These are phyloP conservation scores for Macrochelys suwanniensis DNA, from an alignment of 2,797 vertebrate genomes.

Conservation along the genomic window DNA sequence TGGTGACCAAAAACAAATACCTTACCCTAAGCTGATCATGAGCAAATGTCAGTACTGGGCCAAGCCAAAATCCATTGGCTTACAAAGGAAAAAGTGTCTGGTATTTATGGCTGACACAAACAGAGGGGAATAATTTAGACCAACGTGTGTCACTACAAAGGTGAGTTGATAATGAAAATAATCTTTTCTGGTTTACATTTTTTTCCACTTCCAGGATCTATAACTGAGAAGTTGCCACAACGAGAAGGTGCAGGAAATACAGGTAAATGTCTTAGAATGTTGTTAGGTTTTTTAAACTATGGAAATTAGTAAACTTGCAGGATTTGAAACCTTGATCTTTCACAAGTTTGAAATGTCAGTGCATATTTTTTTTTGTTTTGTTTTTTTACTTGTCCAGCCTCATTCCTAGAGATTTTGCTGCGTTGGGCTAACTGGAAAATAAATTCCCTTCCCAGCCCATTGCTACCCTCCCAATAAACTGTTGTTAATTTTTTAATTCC, in stretches of 20 bases:
- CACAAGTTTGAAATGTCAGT: neutral
- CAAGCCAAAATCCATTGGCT: neutral
- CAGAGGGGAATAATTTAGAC: neutral
- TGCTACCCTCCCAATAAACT: neutral
- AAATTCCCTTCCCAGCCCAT: neutral
- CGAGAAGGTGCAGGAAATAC: slow-evolving; percentile 91
- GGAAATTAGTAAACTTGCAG: neutral
- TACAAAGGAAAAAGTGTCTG: neutral
- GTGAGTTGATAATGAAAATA: neutral
- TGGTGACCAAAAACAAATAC: neutral
- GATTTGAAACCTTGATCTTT: neutral
- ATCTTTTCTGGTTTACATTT: neutral
- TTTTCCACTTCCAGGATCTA: slow-evolving; percentile 84
- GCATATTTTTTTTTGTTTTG: neutral
- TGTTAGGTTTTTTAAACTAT: neutral
- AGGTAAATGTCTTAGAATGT: slow-evolving; percentile 87
- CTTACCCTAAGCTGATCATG: neutral
- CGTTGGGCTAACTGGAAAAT: neutral
- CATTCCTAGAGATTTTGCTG: neutral
- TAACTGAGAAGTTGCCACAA: slow-evolving; percentile 88
- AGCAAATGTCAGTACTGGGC: neutral
- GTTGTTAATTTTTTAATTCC: neutral
- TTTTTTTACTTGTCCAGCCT: neutral
- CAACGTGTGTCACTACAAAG: neutral
- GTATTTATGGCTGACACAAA: neutral